Percentiles rank a stretch among this genome's conserved stretches.
These are phyloP conservation scores for Drosophila picticornis DNA, from an alignment of 2,888 invertebrate genomes.

Conservation along the genomic window DNA sequence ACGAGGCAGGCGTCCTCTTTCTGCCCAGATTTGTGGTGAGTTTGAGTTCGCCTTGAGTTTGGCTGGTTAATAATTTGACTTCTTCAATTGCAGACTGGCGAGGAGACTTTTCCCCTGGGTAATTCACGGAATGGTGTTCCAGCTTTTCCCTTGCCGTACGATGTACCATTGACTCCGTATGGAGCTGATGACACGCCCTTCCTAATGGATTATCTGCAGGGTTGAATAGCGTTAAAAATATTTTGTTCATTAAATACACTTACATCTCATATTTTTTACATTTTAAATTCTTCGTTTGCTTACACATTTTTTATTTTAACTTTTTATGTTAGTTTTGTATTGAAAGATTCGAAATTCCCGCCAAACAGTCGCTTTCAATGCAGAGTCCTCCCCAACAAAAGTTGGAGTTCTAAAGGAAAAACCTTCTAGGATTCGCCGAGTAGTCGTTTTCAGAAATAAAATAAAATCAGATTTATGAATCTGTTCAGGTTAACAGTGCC, in stretches of 20 bases:
- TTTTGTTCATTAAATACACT: conserved; percentile 16
- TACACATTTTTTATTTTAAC: neutral
- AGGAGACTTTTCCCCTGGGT: conserved; percentile 87
- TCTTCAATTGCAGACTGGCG: conserved; percentile 86
- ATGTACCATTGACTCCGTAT: conserved; percentile 92
- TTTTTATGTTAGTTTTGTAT: neutral
- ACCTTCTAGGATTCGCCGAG: neutral
- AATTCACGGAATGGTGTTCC: conserved; percentile 82
- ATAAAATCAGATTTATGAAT: neutral
- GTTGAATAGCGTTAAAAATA: conserved; percentile 3
- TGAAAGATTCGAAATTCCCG: neutral
- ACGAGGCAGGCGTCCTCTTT: conserved; percentile 96
- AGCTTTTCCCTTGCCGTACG: conserved; percentile 91
- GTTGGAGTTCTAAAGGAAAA: neutral
- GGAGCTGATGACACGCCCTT: conserved; percentile 89
- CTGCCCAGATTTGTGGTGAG: conserved; percentile 93
- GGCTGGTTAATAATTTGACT: neutral
- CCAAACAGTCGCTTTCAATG: neutral
- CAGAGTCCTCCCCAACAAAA: neutral
- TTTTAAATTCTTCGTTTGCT: neutral
- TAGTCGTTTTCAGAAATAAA: neutral
- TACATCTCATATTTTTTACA: neutral
- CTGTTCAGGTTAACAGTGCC: neutral
- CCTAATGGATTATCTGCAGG: conserved; percentile 87
- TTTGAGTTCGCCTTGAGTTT: neutral